Base-by-base conservation (phyloP, 1,140 invertebrate genomes). In the Drosophila rufa region DNA sequence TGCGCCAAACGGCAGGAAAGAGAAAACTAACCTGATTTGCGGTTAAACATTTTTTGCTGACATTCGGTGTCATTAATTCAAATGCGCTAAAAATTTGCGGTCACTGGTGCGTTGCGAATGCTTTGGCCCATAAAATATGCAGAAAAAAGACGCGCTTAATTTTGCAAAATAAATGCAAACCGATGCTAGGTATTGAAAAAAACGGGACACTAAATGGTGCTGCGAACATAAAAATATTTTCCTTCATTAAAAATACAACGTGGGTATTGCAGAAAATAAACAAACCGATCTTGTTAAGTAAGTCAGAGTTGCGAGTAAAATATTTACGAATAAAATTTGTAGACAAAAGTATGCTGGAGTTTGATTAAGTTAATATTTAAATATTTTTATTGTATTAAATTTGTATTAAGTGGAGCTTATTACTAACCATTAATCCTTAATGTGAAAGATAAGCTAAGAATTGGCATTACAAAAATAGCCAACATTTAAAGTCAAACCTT, bases 61-160 rank as follows among this genome's bases (percentile, higher is more conserved):
- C 80, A 75, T 71, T 84, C 79, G 30, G 53, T 70, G 79, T 78
- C 77, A 84, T 89, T 89, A 80, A 87, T 89, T 80, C 75, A 84
- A 89, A 89, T 75, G 78, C 74, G 81, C 65, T 75, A 64, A 73
- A 77, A 75, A 75, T 70, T 78, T 87, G 84, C 25, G 84, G 84
- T 84, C 66, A 67, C 40, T 48, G 59, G 58, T 50, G 57, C 42
- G 56, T 73, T 62, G 56, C 25, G 57, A 73, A 65, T 51, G 58
- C 64, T 14, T 17, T 50, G 69, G 43, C 36, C 67, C 56, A 87
- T 84, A 75, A 84, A 84, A 84, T 75, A 89, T 83, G 84, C 76
- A 70, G 53, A 87, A 58, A 68, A 67, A 55, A 36, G 6, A 61
- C 65, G 71, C 73, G 46, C 59, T 64, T 59, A 46, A 70, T 75